phyloP scores from a whole-genome alignment of 2,888 invertebrate species.

The Dendrolimus houi region DNA sequence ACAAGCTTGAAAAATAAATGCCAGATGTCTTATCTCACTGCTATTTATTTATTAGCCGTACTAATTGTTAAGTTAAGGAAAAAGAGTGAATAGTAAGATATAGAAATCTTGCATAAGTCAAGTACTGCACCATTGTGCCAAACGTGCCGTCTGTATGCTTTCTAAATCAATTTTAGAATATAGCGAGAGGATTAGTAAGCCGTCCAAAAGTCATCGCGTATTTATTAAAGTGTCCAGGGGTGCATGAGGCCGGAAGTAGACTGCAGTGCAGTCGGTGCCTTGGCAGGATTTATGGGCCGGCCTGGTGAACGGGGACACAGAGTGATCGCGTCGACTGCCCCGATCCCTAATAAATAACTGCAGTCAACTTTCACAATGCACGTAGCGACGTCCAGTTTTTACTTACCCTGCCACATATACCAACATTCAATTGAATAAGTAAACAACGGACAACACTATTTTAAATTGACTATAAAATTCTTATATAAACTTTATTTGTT shows the following conservation, averaged over 20 bases:
- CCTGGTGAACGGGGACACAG: constrained; percentile 35
- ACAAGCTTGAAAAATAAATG: too few relatives aligned
- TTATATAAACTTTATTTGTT: background rate
- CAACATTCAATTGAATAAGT: constrained; percentile 22
- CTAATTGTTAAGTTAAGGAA: too few relatives aligned
- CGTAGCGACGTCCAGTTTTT: constrained; percentile 31
- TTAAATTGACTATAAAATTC: background rate
- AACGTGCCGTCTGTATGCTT: background rate
- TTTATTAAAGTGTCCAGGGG: constrained; percentile 37
- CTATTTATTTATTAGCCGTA: too few relatives aligned
- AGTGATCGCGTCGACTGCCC: constrained; percentile 50
- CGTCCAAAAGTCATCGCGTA: constrained; percentile 32
- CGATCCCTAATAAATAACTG: constrained; percentile 61
- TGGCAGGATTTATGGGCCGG: constrained; percentile 45
- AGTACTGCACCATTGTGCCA: too few relatives aligned
- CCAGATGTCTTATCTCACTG: too few relatives aligned
- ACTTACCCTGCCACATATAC: constrained; percentile 14
- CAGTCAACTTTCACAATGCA: constrained; percentile 31
- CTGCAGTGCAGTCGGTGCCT: constrained; percentile 48
- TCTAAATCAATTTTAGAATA: background rate
- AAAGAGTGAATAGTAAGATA: too few relatives aligned
- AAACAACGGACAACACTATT: constrained; percentile 8
- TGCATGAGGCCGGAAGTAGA: constrained; percentile 39
- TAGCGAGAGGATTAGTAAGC: background rate
- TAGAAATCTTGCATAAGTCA: too few relatives aligned